Base-by-base conservation (phyloP, 2,888 invertebrate genomes). In the Melinopterus prodromus region DNA sequence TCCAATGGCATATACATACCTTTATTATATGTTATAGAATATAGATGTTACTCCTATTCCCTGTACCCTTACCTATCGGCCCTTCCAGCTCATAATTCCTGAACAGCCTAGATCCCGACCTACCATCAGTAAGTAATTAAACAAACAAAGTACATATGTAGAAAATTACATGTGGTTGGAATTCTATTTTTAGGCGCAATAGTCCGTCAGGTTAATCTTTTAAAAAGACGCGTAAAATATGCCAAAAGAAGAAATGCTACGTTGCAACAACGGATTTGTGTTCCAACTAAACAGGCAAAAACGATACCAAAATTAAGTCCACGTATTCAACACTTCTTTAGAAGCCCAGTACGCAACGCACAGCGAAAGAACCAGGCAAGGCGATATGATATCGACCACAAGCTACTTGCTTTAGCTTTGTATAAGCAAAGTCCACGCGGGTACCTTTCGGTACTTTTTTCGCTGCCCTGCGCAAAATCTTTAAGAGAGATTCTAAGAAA, bases 331-430 rank as follows among this genome's bases (percentile, higher is more conserved):
- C 2, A 12, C 9, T 53, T 53, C 12, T 53, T 53, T 36, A 38
- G 15, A 78, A 16, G 80, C 79, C 37, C 71, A 36, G 74, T 53
- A 80, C n/a, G 77, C 70, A 70, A 81, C 81, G 9, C 82, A 82
- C 80, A 81, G 81, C 79, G 79, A 83, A 78, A 78, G 80, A 37
- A 82, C 82, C 6, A 70, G 70, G 76, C 80, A 77, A 74, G 81
- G 70, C 69, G 82, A 70, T 83, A 80, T 53, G 78, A 80, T 16
- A 12, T 80, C 15, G 81, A 83, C 70, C 82, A 84, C 74, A 84
- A 84, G 76, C 72, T 82, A 26, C 80, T 83, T 70, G 82, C 80
- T 78, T 77, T 82, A 9, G 79, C 82, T 14, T 72, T 83, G 9
- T 81, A 77, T 72, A 84, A 84, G 69, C 81, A 83, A 77, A 80